Base-by-base conservation (phyloP, 2,888 invertebrate genomes). In the Zonitis immaculata region DNA sequence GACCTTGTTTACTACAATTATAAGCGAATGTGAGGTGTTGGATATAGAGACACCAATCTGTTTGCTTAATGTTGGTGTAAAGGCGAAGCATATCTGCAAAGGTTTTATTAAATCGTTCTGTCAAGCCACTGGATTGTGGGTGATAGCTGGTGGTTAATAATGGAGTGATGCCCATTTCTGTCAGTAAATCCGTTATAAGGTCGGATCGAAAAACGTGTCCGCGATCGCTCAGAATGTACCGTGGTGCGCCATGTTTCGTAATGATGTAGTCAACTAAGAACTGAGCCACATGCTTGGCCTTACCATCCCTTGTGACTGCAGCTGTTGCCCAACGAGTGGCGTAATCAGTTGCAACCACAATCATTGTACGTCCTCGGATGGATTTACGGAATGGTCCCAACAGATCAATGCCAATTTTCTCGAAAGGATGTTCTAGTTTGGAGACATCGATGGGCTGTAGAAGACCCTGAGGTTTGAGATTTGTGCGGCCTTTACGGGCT, bases 41-140 rank as follows among this genome's bases (percentile, higher is more conserved):
- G 14, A 58, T 8, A 18, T 48, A 53, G 28, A 47, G 14, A 26
- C 52, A 50, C 56, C 56, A 56, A 39, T 56, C 56, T 2, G 47
- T 53, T 44, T 56, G 56, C 18, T 54, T 12, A 6, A 55, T 58
- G 16, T 59, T 58, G 7, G 58, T 59, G 27, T 53, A 60, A 9
- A 57, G 48, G 2, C 53, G 35, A 11, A 61, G 14, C 60, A 58
- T 60, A 16, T 64, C 54, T 0, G 54, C 59, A 12, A 63, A 43
- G 1, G 62, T 66, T 42, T 60, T 59, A 46, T 66, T 64, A 46
- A 62, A 56, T 25, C 66, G 11, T 49, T 63, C 66, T 1, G 59
- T 59, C 14, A 63, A 18, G 0, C 61, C 62, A 35, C 63, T 62
- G 3, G 39, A 52, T 9, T 49, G 7, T 25, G 53, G 44, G 44